Evolutionary conservation across 1,140 invertebrate genomes (phyloP), one percentile per base, ranked within the genome.

Genomic region (Conus betulinus): DNA sequence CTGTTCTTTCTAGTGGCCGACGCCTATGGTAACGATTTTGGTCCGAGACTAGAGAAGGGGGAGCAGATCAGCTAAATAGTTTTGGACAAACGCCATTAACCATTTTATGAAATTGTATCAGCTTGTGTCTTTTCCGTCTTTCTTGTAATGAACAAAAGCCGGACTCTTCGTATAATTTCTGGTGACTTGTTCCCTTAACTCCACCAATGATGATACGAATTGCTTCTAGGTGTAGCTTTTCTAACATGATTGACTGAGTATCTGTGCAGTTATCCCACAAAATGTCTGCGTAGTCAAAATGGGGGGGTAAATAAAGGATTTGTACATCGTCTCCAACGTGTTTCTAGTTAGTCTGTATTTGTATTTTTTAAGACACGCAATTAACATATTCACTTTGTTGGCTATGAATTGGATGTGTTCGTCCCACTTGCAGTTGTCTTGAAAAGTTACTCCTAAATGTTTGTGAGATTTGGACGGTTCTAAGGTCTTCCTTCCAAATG

Each of bases 241-340:
- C 71, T 74, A 74, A 25, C 71, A 74, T 74, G 1, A 20, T 74
- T 74, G 71, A 74, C 23, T 74, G 71, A 74, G 71, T 74, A 23
- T 74, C 71, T 20, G 71, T 74, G n/a, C 17, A 74, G 1, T 74
- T 74, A n/a, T 74, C 71, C 71, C 71, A 7, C 8, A 74, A 8
- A 23, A 74, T 74, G 23, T 74, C 71, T n/a, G 71, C 6, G 71
- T 74, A 74, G n/a, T 74, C n/a, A 74, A 74, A 74, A 74, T n/a
- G 39, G 39, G 39, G 39, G n/a, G n/a, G n/a, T 39, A 39, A 25
- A 8, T 17, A 23, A 74, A 74, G 20, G n/a, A 74, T 25, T 74
- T 74, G 71, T 74, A 74, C 71, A 74, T 74, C 8, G 71, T 74
- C 23, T 74, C 71, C 8, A 74, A n/a, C 3, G 71, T 8, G 0